These are phyloP conservation scores for Ericerus pela DNA, from an alignment of 1,140 invertebrate species.

Conservation along the genomic window DNA sequence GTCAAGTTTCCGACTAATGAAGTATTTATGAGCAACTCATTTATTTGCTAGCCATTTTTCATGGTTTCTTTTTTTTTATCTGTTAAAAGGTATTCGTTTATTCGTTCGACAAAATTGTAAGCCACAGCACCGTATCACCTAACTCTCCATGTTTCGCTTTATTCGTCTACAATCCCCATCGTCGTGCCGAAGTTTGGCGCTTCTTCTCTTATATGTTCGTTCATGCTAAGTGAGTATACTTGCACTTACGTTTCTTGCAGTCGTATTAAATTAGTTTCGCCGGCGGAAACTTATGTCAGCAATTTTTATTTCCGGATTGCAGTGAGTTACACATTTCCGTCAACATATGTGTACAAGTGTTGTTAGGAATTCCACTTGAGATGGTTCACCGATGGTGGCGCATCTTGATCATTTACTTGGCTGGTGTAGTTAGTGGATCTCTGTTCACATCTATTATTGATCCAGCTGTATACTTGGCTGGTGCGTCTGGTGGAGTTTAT, in stretches of 20 bases:
- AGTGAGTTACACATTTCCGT: constrained; percentile 73
- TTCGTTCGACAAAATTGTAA: constrained; percentile 30
- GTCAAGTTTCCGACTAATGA: no score
- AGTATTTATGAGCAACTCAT: no score
- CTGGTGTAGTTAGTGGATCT: constrained; percentile 72
- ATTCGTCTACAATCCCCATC: constrained; percentile 81
- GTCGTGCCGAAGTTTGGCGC: constrained; percentile 77
- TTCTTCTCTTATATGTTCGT: constrained; percentile 94
- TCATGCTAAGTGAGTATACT: constrained; percentile 63
- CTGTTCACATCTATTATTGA: constrained; percentile 80
- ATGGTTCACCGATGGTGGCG: constrained; percentile 92
- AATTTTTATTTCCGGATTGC: constrained; percentile 14
- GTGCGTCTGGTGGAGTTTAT: constrained; percentile 92
- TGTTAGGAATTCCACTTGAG: constrained; percentile 83
- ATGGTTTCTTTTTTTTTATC: constrained; percentile 12
- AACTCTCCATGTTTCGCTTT: constrained; percentile 53
- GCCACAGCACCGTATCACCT: constrained; percentile 29
- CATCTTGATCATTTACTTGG: constrained; percentile 60
- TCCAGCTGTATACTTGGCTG: constrained; percentile 70
- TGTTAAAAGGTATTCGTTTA: constrained; percentile 25
- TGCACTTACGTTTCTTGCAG: no score
- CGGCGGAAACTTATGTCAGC: not conserved
- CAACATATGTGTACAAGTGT: constrained; percentile 80
- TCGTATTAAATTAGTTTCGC: not conserved
- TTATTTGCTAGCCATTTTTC: no score